A percentile compares a stretch with the other conserved stretches of the same genome.
phyloP scores from a whole-genome alignment of 1,140 invertebrate species.

The Conus ventricosus region DNA sequence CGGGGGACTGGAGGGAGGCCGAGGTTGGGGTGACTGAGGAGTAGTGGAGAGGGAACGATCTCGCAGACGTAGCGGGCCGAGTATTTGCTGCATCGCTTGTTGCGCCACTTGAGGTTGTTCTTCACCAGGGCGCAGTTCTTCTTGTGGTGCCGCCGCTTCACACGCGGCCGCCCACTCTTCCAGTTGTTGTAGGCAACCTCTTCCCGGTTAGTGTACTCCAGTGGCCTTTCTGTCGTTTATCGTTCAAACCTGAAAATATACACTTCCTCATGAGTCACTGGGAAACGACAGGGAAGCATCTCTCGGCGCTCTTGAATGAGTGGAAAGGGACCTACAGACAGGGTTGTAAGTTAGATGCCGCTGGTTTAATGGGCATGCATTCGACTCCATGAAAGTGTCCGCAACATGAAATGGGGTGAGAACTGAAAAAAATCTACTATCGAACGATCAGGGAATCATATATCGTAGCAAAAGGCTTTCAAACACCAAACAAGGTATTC shows the following conservation, averaged over 20 bases:
- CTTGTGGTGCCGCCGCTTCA: constrained; percentile 52
- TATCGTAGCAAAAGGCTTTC: too few relatives aligned
- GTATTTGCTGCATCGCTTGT: constrained; percentile 66
- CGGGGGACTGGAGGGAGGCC: constrained; percentile 35
- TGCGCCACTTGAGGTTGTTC: constrained; percentile 63
- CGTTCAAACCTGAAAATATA: constrained; percentile 64
- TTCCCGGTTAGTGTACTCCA: constrained; percentile 65
- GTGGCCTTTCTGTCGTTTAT: constrained; percentile 50
- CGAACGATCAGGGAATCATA: too few relatives aligned
- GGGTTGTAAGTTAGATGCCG: neutral
- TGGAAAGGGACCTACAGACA: too few relatives aligned
- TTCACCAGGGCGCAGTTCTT: constrained; percentile 68
- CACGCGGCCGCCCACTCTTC: constrained; percentile 56
- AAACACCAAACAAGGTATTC: too few relatives aligned
- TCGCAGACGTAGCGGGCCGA: constrained; percentile 67
- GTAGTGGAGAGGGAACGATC: constrained; percentile 16
- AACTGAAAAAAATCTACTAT: too few relatives aligned
- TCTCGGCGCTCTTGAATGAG: too few relatives aligned
- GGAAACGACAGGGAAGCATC: too few relatives aligned
- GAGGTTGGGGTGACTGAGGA: neutral
- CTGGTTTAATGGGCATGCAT: too few relatives aligned
- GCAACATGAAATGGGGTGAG: too few relatives aligned
- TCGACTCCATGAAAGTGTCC: too few relatives aligned
- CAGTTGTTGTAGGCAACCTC: constrained; percentile 58
- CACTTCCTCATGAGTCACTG: too few relatives aligned